Evolutionary conservation across 2,888 invertebrate species (phyloP).

Genomic region (Laothoe populi): DNA sequence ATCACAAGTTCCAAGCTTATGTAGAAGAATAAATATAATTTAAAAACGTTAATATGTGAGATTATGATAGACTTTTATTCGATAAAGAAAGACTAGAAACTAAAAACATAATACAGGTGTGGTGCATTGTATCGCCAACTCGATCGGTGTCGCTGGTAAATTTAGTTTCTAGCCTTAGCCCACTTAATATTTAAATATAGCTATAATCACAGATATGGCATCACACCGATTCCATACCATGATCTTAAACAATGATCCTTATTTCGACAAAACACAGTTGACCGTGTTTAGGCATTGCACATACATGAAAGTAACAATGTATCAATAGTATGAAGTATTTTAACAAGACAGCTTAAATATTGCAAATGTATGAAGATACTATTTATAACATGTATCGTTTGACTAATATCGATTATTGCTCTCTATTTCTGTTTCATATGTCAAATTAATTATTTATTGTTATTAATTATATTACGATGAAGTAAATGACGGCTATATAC

Average conservation of each 20-base stretch:
- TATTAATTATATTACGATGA: not conserved
- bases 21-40: slow-evolving; percentile 10
- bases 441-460: slow-evolving; percentile 4
- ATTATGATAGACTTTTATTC: not conserved
- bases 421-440: slow-evolving; percentile 18
- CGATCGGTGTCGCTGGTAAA: not conserved
- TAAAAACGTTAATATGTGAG: slow-evolving; percentile 23
- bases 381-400: slow-evolving; percentile 18
- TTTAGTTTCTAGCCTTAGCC: slow-evolving; percentile 10
- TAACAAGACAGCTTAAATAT: slow-evolving; percentile 21
- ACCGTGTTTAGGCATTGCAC: slow-evolving; percentile 13
- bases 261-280: slow-evolving; percentile 9
- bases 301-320: slow-evolving; percentile 19
- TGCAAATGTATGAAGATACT: slow-evolving; percentile 19
- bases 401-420: slow-evolving; percentile 23
- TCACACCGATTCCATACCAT: slow-evolving; percentile 20
- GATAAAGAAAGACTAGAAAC: slow-evolving; percentile 6
- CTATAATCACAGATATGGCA: slow-evolving; percentile 20
- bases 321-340: slow-evolving; percentile 10
- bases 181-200: slow-evolving; percentile 9
- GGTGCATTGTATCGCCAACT: not conserved
- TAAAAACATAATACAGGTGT: not conserved
- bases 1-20: slow-evolving; percentile 14
- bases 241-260: slow-evolving; percentile 19
- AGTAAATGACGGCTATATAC: slow-evolving; percentile 13